phyloP scores from a whole-genome alignment of 2,113 vertebrate genomes.

The Paraplagusia blochii region DNA sequence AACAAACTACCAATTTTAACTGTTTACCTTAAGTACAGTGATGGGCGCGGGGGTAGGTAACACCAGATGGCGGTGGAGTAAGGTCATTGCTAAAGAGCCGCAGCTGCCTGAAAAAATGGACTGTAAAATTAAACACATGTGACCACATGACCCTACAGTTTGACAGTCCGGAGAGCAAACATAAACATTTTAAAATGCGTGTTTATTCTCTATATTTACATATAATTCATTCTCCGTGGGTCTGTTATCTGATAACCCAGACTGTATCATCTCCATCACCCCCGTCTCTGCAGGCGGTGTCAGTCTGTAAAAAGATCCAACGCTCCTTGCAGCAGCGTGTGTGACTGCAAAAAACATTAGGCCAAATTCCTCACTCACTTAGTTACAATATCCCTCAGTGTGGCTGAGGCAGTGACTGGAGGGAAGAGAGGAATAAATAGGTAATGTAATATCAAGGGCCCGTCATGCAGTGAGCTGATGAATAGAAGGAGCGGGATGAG shows the following conservation, averaged over 20 bases:
- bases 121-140: conserved; percentile 27
- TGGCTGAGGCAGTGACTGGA: conserved; percentile 36
- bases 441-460: conserved; percentile 29
- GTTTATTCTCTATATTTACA: conserved; percentile 29
- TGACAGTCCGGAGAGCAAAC: conserved; percentile 27
- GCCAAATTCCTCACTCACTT: conserved; percentile 28
- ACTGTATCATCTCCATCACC: conserved; percentile 18
- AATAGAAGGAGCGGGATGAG: background rate
- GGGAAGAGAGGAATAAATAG: conserved; percentile 30
- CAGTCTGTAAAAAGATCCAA: conserved; percentile 20
- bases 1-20: background rate
- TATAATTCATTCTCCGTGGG: background rate
- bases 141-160: conserved; percentile 26
- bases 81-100: conserved; percentile 12
- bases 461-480: conserved; percentile 6
- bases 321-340: conserved; percentile 30
- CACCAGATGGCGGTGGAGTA: conserved; percentile 45
- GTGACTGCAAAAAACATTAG: conserved; percentile 50
- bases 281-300: conserved; percentile 29
- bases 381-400: conserved; percentile 37
- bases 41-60: conserved; percentile 21
- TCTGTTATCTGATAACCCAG: conserved; percentile 16
- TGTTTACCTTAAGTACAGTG: background rate
- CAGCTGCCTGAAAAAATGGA: conserved; percentile 41
- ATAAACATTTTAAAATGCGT: conserved; percentile 26